Base-by-base conservation (phyloP, 2,888 invertebrate genomes). In the Standfussiana lucernea region DNA sequence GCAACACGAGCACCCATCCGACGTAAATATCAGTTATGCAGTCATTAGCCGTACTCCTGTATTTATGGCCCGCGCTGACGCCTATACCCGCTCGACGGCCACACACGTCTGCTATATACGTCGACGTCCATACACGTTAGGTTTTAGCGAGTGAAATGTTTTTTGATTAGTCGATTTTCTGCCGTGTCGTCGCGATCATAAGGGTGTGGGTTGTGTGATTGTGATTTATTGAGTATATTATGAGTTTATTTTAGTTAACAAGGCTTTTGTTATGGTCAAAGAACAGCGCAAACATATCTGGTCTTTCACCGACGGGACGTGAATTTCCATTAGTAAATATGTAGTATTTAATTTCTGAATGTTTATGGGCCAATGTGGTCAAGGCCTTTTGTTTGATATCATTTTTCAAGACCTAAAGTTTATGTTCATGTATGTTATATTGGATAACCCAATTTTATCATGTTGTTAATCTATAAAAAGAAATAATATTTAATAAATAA, bases 1-100 rank as follows among this genome's bases (percentile, higher is more conserved):
- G 67, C 82, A 86, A 84, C 83, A 79, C 83, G 84, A 92, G 0
- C 8, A 2, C 18, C 86, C 67, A 65, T 62, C 73, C 21, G 67
- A 79, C 89, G 89, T 89, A 89, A 89, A 85, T 86, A 89, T 85
- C 87, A 84, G 90, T 89, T 89, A 89, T 89, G 74, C 81, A 87
- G 89, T 89, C 89, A 89, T 89, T 89, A 89, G 84, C 77, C 79
- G 68, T 68, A 28, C 70, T 77, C 65, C 62, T 65, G 77, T 85
- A 86, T 91, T 85, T 89, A 88, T 86, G 88, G 77, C 37, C 56
- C 61, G 45, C 66, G 35, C 69, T 76, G 75, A 75, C 74, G 79
- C 78, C 79, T 67, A 68, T 67, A 61, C 73, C 62, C 67, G 67
- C 67, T 24, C 53, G 56, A 61, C 72, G 71, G 73, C 79, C 69